Conservation (phyloP, 1,140 invertebrate genomes). For the Drosophila eugracilis region DNA sequence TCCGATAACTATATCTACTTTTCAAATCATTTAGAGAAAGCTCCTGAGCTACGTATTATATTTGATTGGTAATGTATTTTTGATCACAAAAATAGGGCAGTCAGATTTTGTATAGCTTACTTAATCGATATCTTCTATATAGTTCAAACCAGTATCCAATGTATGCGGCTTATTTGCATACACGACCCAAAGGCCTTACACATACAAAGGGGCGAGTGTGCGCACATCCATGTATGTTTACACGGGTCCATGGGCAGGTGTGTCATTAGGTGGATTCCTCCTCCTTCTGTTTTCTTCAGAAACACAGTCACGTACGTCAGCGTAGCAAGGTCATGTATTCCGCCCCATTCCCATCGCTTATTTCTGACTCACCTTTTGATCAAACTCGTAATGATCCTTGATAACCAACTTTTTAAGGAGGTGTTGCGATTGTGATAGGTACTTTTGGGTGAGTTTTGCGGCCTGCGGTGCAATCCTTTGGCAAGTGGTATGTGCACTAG, state of each 20-base stretch:
- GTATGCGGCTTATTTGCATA: conserved; percentile 58
- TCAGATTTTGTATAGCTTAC: conserved; percentile 7
- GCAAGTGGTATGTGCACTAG: conserved; percentile 63
- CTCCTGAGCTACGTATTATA: not conserved
- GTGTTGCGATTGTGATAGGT: conserved; percentile 66
- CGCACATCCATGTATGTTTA: not conserved
- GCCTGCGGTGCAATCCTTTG: conserved; percentile 55
- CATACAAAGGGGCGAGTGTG: not conserved
- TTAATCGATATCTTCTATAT: too few species aligned
- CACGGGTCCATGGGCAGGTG: conserved; percentile 25
- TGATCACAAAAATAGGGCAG: not conserved
- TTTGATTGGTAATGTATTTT: too few species aligned
- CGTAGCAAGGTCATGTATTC: conserved; percentile 8
- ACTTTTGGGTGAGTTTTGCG: conserved; percentile 64
- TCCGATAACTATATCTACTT: not conserved
- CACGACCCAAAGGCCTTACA: conserved; percentile 43
- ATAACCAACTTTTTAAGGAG: conserved; percentile 71
- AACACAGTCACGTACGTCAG: conserved; percentile 61
- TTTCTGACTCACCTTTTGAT: conserved; percentile 75
- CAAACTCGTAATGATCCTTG: conserved; percentile 84
- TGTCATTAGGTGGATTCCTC: conserved; percentile 42
- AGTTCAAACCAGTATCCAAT: conserved; percentile 41
- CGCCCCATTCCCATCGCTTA: conserved; percentile 51
- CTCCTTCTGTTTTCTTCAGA: not conserved
- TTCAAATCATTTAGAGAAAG: not conserved